Evolutionary conservation across 2,888 invertebrate genomes (phyloP), one percentile per base, ranked within the genome.

Genomic region (Tenthredo distinguenda): DNA sequence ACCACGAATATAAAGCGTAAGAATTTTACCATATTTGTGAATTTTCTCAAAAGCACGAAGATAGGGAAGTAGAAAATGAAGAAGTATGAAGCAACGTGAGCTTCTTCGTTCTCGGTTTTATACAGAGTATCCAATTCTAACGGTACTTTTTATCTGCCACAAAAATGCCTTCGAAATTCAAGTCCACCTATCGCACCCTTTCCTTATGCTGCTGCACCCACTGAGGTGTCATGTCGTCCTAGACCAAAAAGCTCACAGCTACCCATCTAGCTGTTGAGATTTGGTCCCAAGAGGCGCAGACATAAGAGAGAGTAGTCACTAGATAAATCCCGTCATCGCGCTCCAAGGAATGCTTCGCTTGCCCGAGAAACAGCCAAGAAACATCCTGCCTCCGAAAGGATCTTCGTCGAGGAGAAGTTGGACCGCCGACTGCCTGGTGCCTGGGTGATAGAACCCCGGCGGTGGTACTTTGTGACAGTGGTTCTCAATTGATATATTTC

Each of bases 291-390:
- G 81, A 81, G 81, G 21, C 62, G 81, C 58, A 81, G 81, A 81
- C 62, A 62, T 26, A n/a, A 40, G 21, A 26, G 58, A 40, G 58
- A 81, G 62, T 81, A 58, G 81, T 81, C 81, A 62, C 81, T 81
- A 81, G 81, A 81, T 81, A 81, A 81, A 81, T 81, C 62, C 81
- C 81, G 58, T 81, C 62, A 81, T 81, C 81, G 62, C 37, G 58
- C 7, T 15, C 18, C 72, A 43, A 81, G 62, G 81, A 81, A 81
- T 81, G 81, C 81, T 62, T 40, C 37, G 15, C 58, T 62, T 12
- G 81, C 9, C 34, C 77, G 77, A 62, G 58, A 81, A 81, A 81
- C 58, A 40, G 37, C 81, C 40, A 37, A 81, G 81, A 37, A 81
- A 81, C 62, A 81, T 81, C 81, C 81, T 81, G 62, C 58, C 40